Evolutionary conservation across 2,888 invertebrate genomes (phyloP).

Genomic region (Gryllus longicercus): DNA sequence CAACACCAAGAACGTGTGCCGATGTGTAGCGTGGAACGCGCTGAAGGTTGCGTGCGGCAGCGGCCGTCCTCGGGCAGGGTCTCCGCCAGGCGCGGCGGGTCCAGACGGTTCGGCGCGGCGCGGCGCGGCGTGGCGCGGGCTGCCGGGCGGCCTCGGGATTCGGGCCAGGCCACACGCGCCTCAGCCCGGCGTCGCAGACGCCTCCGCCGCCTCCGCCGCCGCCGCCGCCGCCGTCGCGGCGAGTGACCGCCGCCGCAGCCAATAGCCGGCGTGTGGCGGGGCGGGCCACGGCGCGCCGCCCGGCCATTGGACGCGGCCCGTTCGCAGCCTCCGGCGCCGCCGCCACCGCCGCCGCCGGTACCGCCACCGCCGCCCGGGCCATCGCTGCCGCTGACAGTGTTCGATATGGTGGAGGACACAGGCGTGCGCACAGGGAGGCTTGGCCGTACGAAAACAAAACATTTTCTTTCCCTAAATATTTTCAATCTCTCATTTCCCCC

Average conservation of each 20-base stretch:
- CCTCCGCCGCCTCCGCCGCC: background rate
- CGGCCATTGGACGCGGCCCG: background rate
- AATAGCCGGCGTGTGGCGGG: background rate
- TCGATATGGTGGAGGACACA: too few species aligned
- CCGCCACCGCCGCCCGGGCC: background rate
- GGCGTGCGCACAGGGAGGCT: too few species aligned
- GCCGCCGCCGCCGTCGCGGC: background rate
- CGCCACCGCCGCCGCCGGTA: background rate
- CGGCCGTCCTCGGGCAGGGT: background rate
- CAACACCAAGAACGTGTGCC: too few species aligned
- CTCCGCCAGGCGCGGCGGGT: background rate
- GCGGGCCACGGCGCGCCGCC: background rate
- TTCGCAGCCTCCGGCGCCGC: constrained; percentile 7
- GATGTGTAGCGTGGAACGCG: too few species aligned
- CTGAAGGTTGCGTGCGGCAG: background rate
- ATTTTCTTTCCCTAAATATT: too few species aligned
- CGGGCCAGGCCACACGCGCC: too few species aligned
- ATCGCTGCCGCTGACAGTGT: background rate
- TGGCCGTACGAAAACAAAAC: too few species aligned
- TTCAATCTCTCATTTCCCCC: too few species aligned
- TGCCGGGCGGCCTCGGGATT: too few species aligned
- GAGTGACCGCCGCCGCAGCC: background rate
- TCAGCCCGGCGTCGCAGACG: too few species aligned
- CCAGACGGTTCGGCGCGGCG: too few species aligned
- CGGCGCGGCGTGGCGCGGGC: background rate